Evolutionary conservation across 2,113 vertebrate genomes (phyloP).

Genomic region (Mustelus asterias): DNA sequence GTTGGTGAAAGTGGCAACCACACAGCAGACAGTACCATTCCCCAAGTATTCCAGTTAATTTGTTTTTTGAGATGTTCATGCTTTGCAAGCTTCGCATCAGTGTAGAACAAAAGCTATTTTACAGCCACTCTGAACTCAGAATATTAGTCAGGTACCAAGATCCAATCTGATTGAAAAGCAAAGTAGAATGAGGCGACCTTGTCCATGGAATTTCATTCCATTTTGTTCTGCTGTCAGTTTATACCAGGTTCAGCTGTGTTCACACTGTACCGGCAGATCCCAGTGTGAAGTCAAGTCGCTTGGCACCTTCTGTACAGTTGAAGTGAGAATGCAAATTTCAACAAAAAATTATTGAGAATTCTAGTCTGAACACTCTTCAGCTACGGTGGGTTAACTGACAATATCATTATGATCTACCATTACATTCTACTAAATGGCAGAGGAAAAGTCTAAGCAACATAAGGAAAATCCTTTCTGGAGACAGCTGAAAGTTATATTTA

Average conservation of each 20-base stretch:
- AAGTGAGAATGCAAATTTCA: background rate
- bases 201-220: background rate
- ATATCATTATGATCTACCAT: background rate
- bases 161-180: background rate
- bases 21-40: background rate
- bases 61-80: background rate
- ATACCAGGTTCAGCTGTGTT: background rate
- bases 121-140: background rate
- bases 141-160: background rate
- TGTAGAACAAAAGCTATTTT: background rate
- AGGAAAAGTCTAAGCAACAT: background rate
- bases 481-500: background rate
- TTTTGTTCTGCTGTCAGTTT: background rate
- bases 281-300: background rate
- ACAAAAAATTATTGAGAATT: background rate
- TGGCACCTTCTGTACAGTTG: background rate
- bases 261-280: background rate
- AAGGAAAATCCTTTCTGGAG: background rate
- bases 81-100: background rate
- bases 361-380: background rate
- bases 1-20: background rate
- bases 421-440: background rate
- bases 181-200: background rate
- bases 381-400: background rate
- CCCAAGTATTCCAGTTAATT: background rate